These are phyloP conservation scores for Trichacis sp. DNA, from an alignment of 2,888 invertebrate species.

Conservation along the genomic window DNA sequence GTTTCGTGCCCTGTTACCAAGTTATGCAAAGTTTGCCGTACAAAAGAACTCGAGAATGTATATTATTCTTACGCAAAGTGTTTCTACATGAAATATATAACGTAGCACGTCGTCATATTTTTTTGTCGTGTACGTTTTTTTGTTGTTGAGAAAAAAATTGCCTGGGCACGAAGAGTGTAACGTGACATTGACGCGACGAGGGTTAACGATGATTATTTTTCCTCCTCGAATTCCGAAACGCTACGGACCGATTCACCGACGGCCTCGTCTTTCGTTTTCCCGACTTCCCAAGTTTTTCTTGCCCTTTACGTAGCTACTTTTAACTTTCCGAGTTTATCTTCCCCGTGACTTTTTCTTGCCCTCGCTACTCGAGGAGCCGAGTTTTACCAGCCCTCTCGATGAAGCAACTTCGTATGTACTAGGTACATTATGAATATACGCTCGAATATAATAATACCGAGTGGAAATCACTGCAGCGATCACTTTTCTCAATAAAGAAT, in stretches of 20 bases:
- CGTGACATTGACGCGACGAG: neutral
- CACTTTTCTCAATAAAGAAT: constrained; percentile 47
- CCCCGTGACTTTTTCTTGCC: constrained; percentile 39
- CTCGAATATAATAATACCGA: constrained; percentile 49
- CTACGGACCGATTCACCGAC: too few relatives aligned
- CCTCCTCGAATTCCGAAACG: neutral
- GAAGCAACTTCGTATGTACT: constrained; percentile 51
- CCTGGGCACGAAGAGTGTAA: neutral
- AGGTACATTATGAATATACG: constrained; percentile 55
- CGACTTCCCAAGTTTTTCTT: constrained; percentile 61
- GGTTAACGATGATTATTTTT: constrained; percentile 2
- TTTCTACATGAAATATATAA: neutral
- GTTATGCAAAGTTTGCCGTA: neutral
- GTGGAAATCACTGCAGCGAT: constrained; percentile 41
- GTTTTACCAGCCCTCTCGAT: constrained; percentile 15
- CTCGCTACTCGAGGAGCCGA: constrained; percentile 5
- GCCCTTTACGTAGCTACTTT: constrained; percentile 50
- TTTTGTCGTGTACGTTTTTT: too few relatives aligned
- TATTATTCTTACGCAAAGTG: neutral
- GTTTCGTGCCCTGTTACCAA: neutral
- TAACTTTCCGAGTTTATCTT: constrained; percentile 61
- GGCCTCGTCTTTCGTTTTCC: constrained; percentile 44
- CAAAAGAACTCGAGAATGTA: neutral
- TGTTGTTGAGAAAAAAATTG: neutral
- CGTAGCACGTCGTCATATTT: too few relatives aligned